Percentiles rank a stretch among this genome's conserved stretches.
phyloP scores from a whole-genome alignment of 2,113 vertebrate species.

The Entomyzon cyanotis region DNA sequence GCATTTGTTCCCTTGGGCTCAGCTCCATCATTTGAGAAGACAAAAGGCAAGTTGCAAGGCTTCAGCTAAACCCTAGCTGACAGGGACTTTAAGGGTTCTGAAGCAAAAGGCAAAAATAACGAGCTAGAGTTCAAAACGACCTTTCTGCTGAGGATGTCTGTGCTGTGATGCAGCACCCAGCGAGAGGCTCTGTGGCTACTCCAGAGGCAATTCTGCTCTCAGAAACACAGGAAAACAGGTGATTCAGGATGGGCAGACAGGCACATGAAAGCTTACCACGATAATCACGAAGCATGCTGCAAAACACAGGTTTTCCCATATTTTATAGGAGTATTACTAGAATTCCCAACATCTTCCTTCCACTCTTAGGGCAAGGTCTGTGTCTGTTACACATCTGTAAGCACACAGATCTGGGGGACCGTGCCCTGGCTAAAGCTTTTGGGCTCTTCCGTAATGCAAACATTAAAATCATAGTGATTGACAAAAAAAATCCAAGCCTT shows the following conservation, averaged over 20 bases:
- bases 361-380: neutral
- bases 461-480: neutral
- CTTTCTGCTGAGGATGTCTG: neutral
- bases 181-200: neutral
- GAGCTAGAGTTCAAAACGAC: neutral
- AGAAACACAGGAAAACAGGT: neutral
- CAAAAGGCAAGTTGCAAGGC: slow-evolving; percentile 49
- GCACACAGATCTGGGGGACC: neutral
- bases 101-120: slow-evolving; percentile 56
- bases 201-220: neutral
- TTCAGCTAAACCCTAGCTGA: slow-evolving; percentile 44
- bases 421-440: neutral
- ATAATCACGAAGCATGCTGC: neutral
- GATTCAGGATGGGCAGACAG: neutral
- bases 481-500: neutral
- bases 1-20: slow-evolving; percentile 59
- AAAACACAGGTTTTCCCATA: neutral
- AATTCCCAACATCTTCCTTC: neutral
- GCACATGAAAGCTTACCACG: rapidly evolving
- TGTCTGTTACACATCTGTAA: neutral
- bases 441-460: neutral
- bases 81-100: slow-evolving; percentile 24
- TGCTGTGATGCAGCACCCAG: neutral
- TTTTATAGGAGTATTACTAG: neutral
- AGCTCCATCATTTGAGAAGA: slow-evolving; percentile 54